These are phyloP conservation scores for Platyura marginata DNA, from an alignment of 1,140 invertebrate genomes.

Conservation along the genomic window DNA sequence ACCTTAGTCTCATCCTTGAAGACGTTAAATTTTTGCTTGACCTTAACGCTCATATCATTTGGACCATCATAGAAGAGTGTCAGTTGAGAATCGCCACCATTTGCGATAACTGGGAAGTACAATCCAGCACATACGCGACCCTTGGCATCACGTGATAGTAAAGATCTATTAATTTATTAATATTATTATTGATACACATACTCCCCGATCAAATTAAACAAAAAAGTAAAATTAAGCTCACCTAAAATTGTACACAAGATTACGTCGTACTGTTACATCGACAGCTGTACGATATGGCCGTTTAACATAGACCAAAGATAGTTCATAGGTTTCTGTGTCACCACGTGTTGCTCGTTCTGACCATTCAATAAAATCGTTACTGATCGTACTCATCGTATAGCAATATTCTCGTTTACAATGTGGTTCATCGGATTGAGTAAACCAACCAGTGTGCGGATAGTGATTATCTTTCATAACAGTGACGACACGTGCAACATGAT, in stretches of 20 bases:
- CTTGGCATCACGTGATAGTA: slow-evolving; percentile 59
- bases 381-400: slow-evolving; percentile 44
- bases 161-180: too few relatives aligned
- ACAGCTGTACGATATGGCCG: slow-evolving; percentile 62
- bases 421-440: slow-evolving; percentile 55
- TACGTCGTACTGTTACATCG: slow-evolving; percentile 71
- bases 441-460: slow-evolving; percentile 80
- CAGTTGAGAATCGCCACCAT: slow-evolving; percentile 39
- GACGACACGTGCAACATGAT: slow-evolving; percentile 68
- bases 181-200: too few relatives aligned
- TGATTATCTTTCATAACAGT: slow-evolving; percentile 69
- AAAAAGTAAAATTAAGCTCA: too few relatives aligned
- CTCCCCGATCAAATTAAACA: too few relatives aligned
- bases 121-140: slow-evolving; percentile 63
- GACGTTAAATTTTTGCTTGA: slow-evolving; percentile 48
- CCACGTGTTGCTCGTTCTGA: slow-evolving; percentile 47
- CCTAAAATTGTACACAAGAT: slow-evolving; percentile 71
- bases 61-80: slow-evolving; percentile 66
- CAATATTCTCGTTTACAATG: slow-evolving; percentile 62
- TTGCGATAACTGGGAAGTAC: slow-evolving; percentile 53
- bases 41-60: slow-evolving; percentile 28
- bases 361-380: slow-evolving; percentile 64
- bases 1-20: slow-evolving; percentile 44
- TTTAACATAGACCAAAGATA: slow-evolving; percentile 58
- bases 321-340: slow-evolving; percentile 33